These are phyloP conservation scores for Aleiodes testaceus DNA, from an alignment of 2,888 invertebrate species.

Conservation along the genomic window DNA sequence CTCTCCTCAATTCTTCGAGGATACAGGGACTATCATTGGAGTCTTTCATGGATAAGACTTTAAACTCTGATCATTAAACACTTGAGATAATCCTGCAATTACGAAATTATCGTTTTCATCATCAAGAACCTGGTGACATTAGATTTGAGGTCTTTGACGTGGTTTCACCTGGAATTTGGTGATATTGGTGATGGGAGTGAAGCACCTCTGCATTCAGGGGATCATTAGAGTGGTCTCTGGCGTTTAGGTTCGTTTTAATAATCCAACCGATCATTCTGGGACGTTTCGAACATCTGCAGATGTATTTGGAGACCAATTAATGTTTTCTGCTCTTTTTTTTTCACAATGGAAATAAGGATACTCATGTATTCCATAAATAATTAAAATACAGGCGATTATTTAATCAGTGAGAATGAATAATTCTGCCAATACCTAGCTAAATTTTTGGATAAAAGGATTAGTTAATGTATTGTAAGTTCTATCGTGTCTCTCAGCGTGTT, in stretches of 20 bases:
- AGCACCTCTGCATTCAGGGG: conserved; percentile 58
- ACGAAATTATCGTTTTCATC: background rate
- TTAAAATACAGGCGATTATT: conserved; percentile 13
- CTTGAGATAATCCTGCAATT: conserved; percentile 6
- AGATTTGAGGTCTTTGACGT: background rate
- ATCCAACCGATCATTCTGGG: conserved; percentile 45
- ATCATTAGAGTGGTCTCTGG: conserved; percentile 64
- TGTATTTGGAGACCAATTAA: conserved; percentile 20
- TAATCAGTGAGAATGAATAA: background rate
- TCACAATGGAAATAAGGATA: background rate
- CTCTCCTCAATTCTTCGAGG: conserved; percentile 50
- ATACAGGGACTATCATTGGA: conserved; percentile 53
- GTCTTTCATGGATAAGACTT: conserved; percentile 16
- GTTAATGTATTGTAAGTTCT: conserved; percentile 28
- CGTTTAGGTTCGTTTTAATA: conserved; percentile 70
- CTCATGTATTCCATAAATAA: conserved; percentile 9
- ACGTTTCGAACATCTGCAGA: conserved; percentile 6
- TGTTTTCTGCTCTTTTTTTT: background rate
- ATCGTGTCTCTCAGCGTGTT: conserved; percentile 72
- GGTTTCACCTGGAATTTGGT: background rate
- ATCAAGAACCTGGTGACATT: background rate
- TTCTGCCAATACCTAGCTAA: background rate
- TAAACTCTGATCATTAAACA: conserved; percentile 34
- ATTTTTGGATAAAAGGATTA: conserved; percentile 2
- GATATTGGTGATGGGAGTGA: conserved; percentile 26